Evolutionary conservation across 2,113 vertebrate species (phyloP), one percentile per base, ranked within the genome.

Genomic region (Peromyscus maniculatus): DNA sequence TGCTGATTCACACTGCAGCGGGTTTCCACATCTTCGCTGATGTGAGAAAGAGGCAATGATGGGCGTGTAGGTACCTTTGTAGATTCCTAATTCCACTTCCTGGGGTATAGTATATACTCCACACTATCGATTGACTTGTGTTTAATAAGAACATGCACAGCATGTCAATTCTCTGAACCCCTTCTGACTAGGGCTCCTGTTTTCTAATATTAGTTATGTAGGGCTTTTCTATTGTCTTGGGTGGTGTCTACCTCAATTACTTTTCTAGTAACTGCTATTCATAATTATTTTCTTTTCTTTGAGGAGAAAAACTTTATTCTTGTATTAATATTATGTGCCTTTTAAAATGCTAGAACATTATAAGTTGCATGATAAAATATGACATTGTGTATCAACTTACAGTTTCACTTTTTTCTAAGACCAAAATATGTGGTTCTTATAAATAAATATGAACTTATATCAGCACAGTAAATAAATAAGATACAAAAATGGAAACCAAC

Each of bases 221-320:
- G 55, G 10, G 62, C 21, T 90, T 92, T 84, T 71, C 39, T 86
- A 49, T 13, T 92, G 94, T 89, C 57, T 86, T 82, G 62, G 10
- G 9, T 28, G 64, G 19, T 71, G 7, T 84, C 49, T 96, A 66
- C 52, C 92, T 88, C 78, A 87, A 57, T 95, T 91, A 46, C 21
- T 88, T 94, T 93, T 87, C 43, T 89, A 91, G 89, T 52, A 97
- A 57, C n/a, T 83, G 52, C 11, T 84, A 24, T 26, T 94, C 84
- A 64, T 11, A 82, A 78, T 91, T 89, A 57, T 91, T 90, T 57
- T 46, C 52, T 86, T 84, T 49, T 33, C 31, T 78, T 72, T 75
- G 10, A 62, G 26, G 33, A 91, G 69, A 71, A 64, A 52, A 10
- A 2, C 12, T 28, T 82, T 83, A 91, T 66, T 91, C 89, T 87